Evolutionary conservation across 1,140 invertebrate species (phyloP), one percentile per base, ranked within the genome.

Genomic region (Meteorus sp.): DNA sequence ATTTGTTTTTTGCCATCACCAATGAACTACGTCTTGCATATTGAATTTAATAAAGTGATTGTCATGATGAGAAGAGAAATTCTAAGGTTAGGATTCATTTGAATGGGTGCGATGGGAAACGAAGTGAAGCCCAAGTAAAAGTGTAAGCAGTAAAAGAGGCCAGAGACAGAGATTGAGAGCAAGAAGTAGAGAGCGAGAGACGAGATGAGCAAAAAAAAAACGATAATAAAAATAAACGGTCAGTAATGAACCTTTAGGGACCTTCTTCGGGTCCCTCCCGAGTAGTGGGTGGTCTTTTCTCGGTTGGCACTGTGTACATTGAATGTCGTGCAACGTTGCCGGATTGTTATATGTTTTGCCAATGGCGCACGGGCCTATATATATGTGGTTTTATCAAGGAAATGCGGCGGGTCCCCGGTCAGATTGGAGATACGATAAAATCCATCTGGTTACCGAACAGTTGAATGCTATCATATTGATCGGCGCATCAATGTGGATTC

Each of bases 301-400:
- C 17, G 23, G n/a, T 22, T 22, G 51, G 41, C 8, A 11, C 22
- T 23, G 23, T 29, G 39, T 20, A 45, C 31, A 33, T 47, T 15
- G n/a, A n/a, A n/a, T n/a, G n/a, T n/a, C n/a, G n/a, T n/a, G 23
- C 55, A 51, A 31, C 48, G 56, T 50, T 56, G 55, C 55, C 55
- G 43, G 47, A 53, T 47, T 13, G 25, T 23, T 45, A 27, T 27
- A n/a, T 2, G 9, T 44, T 1, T 44, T 22, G 17, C 19, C 17
- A 39, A 39, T 23, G 23, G 25, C 20, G 2, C 25, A 13, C 9
- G 22, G 11, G 22, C 13, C 17, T 44, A 17, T 44, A 27, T 25
- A 29, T 29, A 15, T 33, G 11, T 9, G 11, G 22, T 39, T 19
- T 39, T 27, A 41, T 47, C 45, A 37, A 57, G 20, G 31, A 51